Conservation (phyloP, 2,888 invertebrate species). For the Pocota personata region DNA sequence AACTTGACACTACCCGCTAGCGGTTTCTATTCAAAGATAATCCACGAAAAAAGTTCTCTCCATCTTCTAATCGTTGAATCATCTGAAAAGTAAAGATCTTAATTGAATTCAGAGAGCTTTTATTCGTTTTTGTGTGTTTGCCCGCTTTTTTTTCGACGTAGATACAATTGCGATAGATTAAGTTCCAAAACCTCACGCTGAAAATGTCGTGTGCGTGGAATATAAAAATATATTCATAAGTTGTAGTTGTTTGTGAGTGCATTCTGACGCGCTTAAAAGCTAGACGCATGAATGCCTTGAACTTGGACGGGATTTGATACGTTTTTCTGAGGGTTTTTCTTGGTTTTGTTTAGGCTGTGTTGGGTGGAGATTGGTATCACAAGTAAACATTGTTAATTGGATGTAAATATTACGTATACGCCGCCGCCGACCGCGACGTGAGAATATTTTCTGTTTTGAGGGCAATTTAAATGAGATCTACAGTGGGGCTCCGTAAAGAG, state of each 20-base stretch:
- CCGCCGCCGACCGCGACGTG: slow-evolving; percentile 25
- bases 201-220: slow-evolving; percentile 45
- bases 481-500: slow-evolving; percentile 13
- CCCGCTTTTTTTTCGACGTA: slow-evolving; percentile 27
- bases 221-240: too few relatives aligned
- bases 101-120: slow-evolving; percentile 53
- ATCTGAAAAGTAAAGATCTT: slow-evolving; percentile 56
- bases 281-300: slow-evolving; percentile 55
- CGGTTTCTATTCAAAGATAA: not conserved
- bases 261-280: slow-evolving; percentile 2
- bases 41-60: not conserved
- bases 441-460: slow-evolving; percentile 31
- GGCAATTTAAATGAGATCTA: slow-evolving; percentile 22
- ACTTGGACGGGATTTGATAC: slow-evolving; percentile 35
- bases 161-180: slow-evolving; percentile 25
- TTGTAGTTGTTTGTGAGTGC: slow-evolving; percentile 2
- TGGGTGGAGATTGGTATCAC: not conserved
- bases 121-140: slow-evolving; percentile 33
- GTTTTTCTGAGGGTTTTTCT: slow-evolving; percentile 8
- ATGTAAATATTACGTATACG: slow-evolving; percentile 69
- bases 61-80: not conserved
- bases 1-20: not conserved
- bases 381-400: slow-evolving; percentile 50
- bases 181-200: slow-evolving; percentile 41
- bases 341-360: not conserved